These are phyloP conservation scores for Cheirogaleus major DNA, from an alignment of 2,797 vertebrate genomes.

Conservation along the genomic window DNA sequence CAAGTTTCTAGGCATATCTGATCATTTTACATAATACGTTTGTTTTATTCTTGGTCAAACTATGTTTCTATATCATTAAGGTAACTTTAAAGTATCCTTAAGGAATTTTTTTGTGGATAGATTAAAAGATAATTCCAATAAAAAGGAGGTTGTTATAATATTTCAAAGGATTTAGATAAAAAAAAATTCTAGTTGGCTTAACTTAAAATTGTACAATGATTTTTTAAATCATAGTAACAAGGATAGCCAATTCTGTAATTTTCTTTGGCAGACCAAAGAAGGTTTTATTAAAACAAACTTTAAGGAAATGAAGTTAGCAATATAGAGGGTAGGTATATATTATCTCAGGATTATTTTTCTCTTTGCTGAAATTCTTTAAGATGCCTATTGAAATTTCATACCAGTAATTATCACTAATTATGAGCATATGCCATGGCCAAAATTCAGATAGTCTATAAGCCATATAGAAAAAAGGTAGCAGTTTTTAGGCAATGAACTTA, in stretches of 20 bases:
- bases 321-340: not conserved
- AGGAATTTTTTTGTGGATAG: not conserved
- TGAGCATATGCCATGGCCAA: not conserved
- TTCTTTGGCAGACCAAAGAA: conserved; percentile 25
- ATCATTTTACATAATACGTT: not conserved
- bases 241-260: not conserved
- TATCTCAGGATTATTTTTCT: conserved; percentile 47
- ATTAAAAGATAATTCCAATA: conserved; percentile 23
- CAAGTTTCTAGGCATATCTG: not conserved
- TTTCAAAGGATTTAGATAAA: conserved; percentile 1
- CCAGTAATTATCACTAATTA: not conserved
- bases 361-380: not conserved
- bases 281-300: conserved; percentile 48
- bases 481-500: not conserved
- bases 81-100: conserved; percentile 30
- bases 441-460: not conserved
- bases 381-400: not conserved
- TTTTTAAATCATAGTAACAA: conserved; percentile 15
- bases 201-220: not conserved
- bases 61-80: conserved; percentile 46
- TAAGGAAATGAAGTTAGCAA: conserved; percentile 26
- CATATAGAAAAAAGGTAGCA: not conserved
- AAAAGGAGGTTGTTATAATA: not conserved
- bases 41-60: conserved; percentile 22
- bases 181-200: not conserved